phyloP scores from a whole-genome alignment of 2,888 invertebrate genomes.

The Acanthosepion pharaonis region DNA sequence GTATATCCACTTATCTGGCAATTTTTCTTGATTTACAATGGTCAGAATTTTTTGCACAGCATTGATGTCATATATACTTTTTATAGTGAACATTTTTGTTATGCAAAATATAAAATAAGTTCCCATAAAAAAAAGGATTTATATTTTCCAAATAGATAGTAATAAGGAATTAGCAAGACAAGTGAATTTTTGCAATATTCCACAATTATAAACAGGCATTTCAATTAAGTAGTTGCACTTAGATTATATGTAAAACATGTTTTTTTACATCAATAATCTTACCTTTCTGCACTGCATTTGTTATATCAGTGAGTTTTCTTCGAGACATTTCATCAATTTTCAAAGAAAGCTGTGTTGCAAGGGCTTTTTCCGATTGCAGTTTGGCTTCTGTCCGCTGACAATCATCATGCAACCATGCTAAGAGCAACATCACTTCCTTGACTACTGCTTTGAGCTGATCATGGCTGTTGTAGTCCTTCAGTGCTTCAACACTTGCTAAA shows the following conservation, averaged over 20 bases:
- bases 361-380: neutral
- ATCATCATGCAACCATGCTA: constrained; percentile 8
- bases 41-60: no score
- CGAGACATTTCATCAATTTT: neutral
- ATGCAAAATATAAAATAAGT: no score
- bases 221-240: no score
- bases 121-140: no score
- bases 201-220: no score
- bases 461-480: neutral
- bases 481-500: neutral
- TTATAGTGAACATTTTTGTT: no score
- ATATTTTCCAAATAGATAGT: no score
- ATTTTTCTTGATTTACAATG: no score
- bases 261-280: neutral
- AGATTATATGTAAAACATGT: no score
- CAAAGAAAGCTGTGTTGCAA: neutral
- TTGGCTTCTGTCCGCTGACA: neutral
- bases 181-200: neutral
- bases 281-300: neutral
- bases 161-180: no score
- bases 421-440: neutral
- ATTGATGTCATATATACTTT: no score
- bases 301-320: neutral
- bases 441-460: neutral
- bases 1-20: no score